phyloP scores from a whole-genome alignment of 2,797 vertebrate genomes.

The Lepus oiostolus region DNA sequence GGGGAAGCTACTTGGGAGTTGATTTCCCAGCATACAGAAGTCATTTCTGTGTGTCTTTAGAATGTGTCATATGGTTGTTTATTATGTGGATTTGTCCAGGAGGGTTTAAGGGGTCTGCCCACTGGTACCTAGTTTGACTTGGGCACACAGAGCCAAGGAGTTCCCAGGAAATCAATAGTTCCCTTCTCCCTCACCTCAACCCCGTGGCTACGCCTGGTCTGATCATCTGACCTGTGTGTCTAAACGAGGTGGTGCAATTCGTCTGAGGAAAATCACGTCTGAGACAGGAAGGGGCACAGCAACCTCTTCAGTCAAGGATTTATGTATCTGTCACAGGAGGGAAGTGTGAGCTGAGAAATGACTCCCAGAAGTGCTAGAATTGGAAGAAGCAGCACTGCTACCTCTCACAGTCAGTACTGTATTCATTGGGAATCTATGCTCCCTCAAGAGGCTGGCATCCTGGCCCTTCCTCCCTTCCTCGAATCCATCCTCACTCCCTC shows the following conservation, averaged over 20 bases:
- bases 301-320: constrained; percentile 79
- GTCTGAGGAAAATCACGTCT: constrained; percentile 77
- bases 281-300: constrained; percentile 81
- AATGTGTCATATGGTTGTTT: constrained; percentile 43
- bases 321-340: constrained; percentile 81
- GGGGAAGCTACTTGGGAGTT: constrained; percentile 41
- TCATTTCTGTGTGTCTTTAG: constrained; percentile 55
- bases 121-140: constrained; percentile 58
- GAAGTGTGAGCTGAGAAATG: constrained; percentile 84
- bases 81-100: constrained; percentile 41
- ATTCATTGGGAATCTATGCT: constrained; percentile 66
- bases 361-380: constrained; percentile 83
- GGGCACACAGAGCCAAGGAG: neutral
- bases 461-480: constrained; percentile 45
- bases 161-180: constrained; percentile 52
- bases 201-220: constrained; percentile 45
- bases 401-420: constrained; percentile 67
- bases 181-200: constrained; percentile 18
- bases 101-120: constrained; percentile 42
- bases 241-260: constrained; percentile 70
- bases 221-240: constrained; percentile 63
- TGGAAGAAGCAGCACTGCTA: constrained; percentile 67
- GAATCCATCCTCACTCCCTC: constrained; percentile 21
- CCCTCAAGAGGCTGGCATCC: constrained; percentile 44
- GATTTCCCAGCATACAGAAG: constrained; percentile 46